Evolutionary conservation across 2,113 vertebrate genomes (phyloP).

Genomic region (Aphyosemion australe): DNA sequence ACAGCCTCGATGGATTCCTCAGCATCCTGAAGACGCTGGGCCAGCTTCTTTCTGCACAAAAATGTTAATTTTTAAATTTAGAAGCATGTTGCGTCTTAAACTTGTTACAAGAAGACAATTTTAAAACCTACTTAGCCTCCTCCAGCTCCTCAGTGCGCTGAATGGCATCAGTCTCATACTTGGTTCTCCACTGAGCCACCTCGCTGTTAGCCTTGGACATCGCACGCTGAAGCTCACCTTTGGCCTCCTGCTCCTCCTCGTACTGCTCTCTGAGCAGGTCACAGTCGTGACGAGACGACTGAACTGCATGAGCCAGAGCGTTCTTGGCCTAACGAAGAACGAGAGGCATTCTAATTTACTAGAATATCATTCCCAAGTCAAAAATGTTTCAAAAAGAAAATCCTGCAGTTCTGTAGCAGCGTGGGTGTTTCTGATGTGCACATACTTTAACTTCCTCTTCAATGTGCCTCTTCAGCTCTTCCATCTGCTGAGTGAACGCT

Average conservation of each 20-base stretch:
- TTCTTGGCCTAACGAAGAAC: constrained; percentile 83
- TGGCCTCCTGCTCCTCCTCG: constrained; percentile 83
- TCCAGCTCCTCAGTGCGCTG: constrained; percentile 82
- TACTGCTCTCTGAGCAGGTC: constrained; percentile 84
- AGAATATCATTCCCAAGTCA: not conserved
- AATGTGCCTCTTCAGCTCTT: constrained; percentile 85
- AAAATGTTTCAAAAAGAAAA: not conserved
- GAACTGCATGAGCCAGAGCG: constrained; percentile 83
- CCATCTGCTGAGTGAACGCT: constrained; percentile 83
- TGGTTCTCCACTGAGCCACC: constrained; percentile 80
- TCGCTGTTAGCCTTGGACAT: constrained; percentile 80
- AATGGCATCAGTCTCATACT: constrained; percentile 79
- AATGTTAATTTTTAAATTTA: not conserved
- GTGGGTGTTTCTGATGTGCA: not conserved
- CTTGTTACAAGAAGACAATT: not conserved
- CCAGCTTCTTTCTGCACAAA: constrained; percentile 72
- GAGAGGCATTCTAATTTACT: not conserved
- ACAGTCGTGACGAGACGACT: constrained; percentile 76
- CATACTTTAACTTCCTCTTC: constrained; percentile 82
- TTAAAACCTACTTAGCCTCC: constrained; percentile 74
- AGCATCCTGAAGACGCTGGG: constrained; percentile 77
- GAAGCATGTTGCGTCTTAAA: not conserved
- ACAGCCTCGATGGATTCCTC: constrained; percentile 75
- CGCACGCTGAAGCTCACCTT: constrained; percentile 75
- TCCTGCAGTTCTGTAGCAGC: not conserved